Base-by-base conservation (phyloP, 2,888 invertebrate genomes). In the Melanargia galathea region DNA sequence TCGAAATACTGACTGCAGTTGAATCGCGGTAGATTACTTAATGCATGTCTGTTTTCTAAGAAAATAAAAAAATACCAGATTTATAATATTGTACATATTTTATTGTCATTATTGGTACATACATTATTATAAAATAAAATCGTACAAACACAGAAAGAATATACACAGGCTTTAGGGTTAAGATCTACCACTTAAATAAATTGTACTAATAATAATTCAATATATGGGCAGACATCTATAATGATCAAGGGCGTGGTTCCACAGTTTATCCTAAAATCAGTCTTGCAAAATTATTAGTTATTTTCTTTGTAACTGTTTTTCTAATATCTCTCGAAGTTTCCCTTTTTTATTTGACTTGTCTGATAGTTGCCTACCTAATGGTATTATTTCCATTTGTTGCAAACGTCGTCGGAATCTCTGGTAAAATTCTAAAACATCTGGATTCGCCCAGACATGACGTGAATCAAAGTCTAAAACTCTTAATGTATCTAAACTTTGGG, bases 401-500 rank as follows among this genome's bases (percentile, higher is more conserved):
- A 96, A 79, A 62, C 93, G 92, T 62, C 93, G 87, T 60, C 94
- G 92, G 75, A 96, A 94, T 70, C 90, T 92, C 73, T 93, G 94
- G 79, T 98, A 98, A 83, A 97, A 98, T 73, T 94, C 92, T 59
- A 98, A 84, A 0, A 98, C 98, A 75, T 93, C 94, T 0, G 95
- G 93, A 87, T 98, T 95, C 8, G 98, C 97, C 94, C 97, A 96
- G 1, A 98, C 97, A 86, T 97, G 97, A 35, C 94, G 93, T 0
- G 94, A 92, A 79, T 95, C 95, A 87, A 98, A 98, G 84, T 98
- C 97, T 60, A 98, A 82, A 38, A 98, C 95, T 67, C 97, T 87
- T n/a, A 98, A 90, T 2, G 96, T 95, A 60, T 96, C 93, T 57
- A 99, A 91, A 77, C 96, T 97, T 78, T 97, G 96, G 10, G 98